Conservation (phyloP, 2,797 vertebrate genomes). For the Champsocephalus esox region DNA sequence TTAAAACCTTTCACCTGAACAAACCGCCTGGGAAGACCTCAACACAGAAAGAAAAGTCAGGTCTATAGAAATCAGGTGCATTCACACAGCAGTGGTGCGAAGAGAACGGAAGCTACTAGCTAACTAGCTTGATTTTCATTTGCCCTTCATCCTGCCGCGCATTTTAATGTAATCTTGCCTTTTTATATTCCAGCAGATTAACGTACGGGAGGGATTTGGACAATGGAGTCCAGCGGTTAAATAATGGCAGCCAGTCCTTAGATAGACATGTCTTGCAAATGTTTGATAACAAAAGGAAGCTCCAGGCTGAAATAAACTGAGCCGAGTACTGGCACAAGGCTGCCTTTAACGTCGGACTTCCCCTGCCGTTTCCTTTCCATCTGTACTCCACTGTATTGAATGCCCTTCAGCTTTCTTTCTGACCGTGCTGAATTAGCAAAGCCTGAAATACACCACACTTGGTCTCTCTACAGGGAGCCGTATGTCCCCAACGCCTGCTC, state of each 20-base stretch:
- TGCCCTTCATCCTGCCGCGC: not conserved
- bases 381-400: slow-evolving; percentile 27
- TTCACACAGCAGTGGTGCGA: slow-evolving; percentile 16
- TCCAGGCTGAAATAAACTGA: slow-evolving; percentile 44
- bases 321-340: slow-evolving; percentile 37
- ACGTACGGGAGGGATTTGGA: slow-evolving; percentile 35
- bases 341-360: slow-evolving; percentile 38
- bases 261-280: slow-evolving; percentile 15
- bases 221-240: slow-evolving; percentile 20
- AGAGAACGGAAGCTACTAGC: slow-evolving; percentile 7
- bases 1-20: not conserved
- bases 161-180: slow-evolving; percentile 22
- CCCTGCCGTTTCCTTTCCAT: slow-evolving; percentile 12
- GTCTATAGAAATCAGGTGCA: slow-evolving; percentile 1
- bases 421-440: slow-evolving; percentile 71
- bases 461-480: slow-evolving; percentile 55
- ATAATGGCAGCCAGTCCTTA: slow-evolving; percentile 27
- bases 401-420: slow-evolving; percentile 59
- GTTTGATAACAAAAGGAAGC: not conserved
- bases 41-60: not conserved
- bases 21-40: not conserved
- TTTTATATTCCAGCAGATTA: not conserved
- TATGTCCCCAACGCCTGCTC: slow-evolving; percentile 30
- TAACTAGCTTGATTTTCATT: slow-evolving; percentile 28
- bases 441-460: slow-evolving; percentile 49